A percentile compares a stretch with the other conserved stretches of the same genome.
These are phyloP conservation scores for Sclerurus mexicanus DNA, from an alignment of 2,113 vertebrate species.

Conservation along the genomic window DNA sequence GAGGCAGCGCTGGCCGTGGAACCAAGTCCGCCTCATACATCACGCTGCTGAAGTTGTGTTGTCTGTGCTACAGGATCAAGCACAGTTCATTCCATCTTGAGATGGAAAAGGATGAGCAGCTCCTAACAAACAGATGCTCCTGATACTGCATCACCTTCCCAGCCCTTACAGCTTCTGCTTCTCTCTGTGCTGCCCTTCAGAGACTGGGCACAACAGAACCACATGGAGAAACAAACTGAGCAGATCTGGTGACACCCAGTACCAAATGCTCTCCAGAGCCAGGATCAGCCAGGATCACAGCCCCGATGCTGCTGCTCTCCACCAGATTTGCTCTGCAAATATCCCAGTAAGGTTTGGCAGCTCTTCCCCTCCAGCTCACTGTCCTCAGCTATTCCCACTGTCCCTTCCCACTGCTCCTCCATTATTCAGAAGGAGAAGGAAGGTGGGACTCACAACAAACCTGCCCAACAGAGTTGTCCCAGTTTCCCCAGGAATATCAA, in stretches of 20 bases:
- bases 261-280: neutral
- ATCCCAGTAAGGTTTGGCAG: neutral
- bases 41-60: fast-evolving
- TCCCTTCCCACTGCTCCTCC: neutral
- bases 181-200: neutral
- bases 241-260: neutral
- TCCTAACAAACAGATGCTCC: neutral
- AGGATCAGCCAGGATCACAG: neutral
- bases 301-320: neutral
- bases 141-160: neutral
- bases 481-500: neutral
- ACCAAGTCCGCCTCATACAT: neutral
- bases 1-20: neutral
- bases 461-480: neutral
- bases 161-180: neutral
- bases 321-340: neutral
- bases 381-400: neutral
- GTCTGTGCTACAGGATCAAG: neutral
- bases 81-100: neutral
- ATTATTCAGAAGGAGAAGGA: neutral
- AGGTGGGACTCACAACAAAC: neutral
- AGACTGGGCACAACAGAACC: neutral
- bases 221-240: neutral
- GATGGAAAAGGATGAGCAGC: neutral
- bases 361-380: neutral